A percentile compares a stretch with the other conserved stretches of the same genome.
Evolutionary conservation across 64 coral and sea anemone genomes (phyloP).

Genomic region (Exaiptasia diaphana): DNA sequence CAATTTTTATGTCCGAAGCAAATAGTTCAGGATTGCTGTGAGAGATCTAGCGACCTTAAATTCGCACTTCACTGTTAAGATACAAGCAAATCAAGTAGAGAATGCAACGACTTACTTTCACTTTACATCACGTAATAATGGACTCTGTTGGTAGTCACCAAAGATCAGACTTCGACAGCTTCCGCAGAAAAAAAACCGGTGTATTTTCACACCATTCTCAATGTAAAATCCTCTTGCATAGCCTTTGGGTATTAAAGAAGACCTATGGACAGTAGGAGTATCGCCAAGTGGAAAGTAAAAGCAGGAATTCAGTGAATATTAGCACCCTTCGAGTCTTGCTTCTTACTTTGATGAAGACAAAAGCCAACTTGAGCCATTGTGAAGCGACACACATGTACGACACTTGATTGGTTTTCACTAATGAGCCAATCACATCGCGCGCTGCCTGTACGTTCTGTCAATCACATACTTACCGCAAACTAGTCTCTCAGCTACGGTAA

Average conservation of each 20-base stretch:
- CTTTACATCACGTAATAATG: conserved; percentile 36
- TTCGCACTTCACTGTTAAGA: conserved; percentile 31
- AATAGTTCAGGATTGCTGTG: neutral
- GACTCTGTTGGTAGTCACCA: conserved; percentile 2
- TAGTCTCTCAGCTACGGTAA: neutral
- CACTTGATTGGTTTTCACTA: conserved; percentile 66
- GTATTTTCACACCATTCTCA: conserved; percentile 23
- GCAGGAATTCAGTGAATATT: conserved; percentile 20
- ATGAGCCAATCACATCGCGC: conserved; percentile 47
- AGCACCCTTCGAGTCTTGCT: neutral
- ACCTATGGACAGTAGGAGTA: neutral
- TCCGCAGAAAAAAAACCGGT: neutral
- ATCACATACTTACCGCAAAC: conserved; percentile 59
- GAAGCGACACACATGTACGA: conserved; percentile 74
- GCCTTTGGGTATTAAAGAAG: neutral
- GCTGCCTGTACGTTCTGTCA: conserved; percentile 59
- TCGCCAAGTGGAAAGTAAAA: neutral
- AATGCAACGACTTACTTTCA: conserved; percentile 15
- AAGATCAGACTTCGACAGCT: neutral
- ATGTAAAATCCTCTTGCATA: conserved; percentile 13
- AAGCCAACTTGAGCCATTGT: conserved; percentile 74
- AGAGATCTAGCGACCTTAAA: neutral
- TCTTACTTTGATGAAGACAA: conserved; percentile 49
- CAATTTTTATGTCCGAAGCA: neutral
- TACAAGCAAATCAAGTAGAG: conserved; percentile 20